Evolutionary conservation across 2,113 vertebrate species (phyloP), one percentile per base, ranked within the genome.

Genomic region (Bos javanicus): DNA sequence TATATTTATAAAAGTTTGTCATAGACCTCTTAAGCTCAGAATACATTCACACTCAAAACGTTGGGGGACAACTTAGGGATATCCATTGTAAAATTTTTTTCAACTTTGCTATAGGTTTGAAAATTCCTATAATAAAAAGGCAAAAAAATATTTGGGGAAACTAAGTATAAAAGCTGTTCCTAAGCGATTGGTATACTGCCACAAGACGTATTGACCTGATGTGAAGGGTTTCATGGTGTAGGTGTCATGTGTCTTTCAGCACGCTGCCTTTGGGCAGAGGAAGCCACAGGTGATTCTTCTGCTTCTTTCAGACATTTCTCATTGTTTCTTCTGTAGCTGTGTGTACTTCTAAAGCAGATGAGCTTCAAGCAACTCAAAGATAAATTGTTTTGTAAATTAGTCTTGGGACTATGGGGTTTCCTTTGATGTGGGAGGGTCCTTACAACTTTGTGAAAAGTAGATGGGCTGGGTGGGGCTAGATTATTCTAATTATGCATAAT

Each of bases 291-390:
- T 67, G 93, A 83, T 36, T 62, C 84, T 92, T 90, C 62, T 78
- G 71, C 90, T 54, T 76, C 91, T 52, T 21, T 81, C 87, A 59
- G 64, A 86, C 36, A 43, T 92, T 92, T 91, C 83, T 93, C 46
- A 28, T 15, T 88, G 74, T 91, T 83, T 90, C 83, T 95, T 96
- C 76, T 54, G 14, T 80, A 92, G 84, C 39, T 46, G 5, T 57
- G 26, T 48, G 6, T 74, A 60, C 43, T 83, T 54, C 59, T 50
- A 78, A 87, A 85, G 62, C 30, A 93, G 21, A 95, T 6, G 64
- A 89, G 52, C 89, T 93, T 64, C 26, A 15, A 59, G 56, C 91
- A 89, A 74, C 50, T 90, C 60, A 43, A 3, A 56, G 88, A 74
- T 59, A 43, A 71, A 96, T 71, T 87, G 87, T 92, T 94, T 84